Evolutionary conservation across 92 coral and sea anemone species (phyloP), one percentile per base, ranked within the genome.

Genomic region (Blastomussa wellsi): DNA sequence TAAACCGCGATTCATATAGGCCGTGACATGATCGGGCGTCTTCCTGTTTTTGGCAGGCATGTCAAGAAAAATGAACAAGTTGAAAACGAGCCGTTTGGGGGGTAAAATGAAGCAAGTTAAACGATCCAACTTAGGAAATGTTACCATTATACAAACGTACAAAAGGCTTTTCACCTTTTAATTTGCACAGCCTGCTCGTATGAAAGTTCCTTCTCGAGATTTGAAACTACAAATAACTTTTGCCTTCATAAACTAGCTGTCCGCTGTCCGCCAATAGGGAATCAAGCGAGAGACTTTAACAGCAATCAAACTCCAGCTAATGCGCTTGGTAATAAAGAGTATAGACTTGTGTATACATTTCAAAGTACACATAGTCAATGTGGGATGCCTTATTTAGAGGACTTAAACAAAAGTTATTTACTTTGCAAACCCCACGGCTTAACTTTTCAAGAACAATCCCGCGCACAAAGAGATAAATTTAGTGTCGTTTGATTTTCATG

Each of bases 401-500:
- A 79, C 89, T 72, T 68, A 81, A 76, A 87, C 91, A 79, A 82
- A 79, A 81, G 86, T 62, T 91, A 74, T 91, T 91, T 89, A 86
- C 59, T 79, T 81, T 69, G 37, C 85, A 84, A 81, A 77, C 79
- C 41, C 79, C 85, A 37, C 51, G 64, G 91, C 60, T 87, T 60
- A 17, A 64, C 64, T 53, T 48, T 76, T 49, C 41, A 14, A 72
- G 64, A 73, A 75, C 80, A 80, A 73, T 52, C 82, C 20, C 82
- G 77, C 81, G 12, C 44, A 55, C 73, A 48, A 79, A 35, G 71
- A 26, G 73, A 67, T 35, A 66, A 68, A 65, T 33, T 20, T 66
- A 42, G 90, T 51, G 89, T 62, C 42, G 36, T 31, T 62, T 79
- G 82, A 91, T 91, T 91, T 84, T 91, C 86, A 91, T 91, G 92